A percentile compares a stretch with the other conserved stretches of the same genome.
phyloP scores from a whole-genome alignment of 2,797 vertebrate species.

The Sarcophilus harrisii region DNA sequence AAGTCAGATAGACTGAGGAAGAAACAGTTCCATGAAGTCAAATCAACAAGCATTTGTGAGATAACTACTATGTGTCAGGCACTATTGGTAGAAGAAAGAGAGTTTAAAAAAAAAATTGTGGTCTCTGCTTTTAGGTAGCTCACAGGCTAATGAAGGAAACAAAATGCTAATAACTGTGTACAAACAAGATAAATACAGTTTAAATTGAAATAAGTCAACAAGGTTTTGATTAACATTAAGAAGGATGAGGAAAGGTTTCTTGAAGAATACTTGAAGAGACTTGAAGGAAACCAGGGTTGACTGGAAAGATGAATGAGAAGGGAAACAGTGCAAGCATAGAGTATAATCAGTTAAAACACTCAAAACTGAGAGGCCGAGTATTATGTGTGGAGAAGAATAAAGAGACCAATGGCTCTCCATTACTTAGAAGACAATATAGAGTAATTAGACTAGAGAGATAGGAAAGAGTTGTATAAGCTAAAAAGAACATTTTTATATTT shows the following conservation, averaged over 20 bases:
- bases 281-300: not conserved
- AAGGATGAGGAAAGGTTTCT: not conserved
- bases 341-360: not conserved
- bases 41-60: not conserved
- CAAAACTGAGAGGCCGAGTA: not conserved
- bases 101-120: not conserved
- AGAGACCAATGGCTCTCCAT: not conserved
- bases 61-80: not conserved
- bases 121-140: not conserved
- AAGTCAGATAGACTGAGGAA: not conserved
- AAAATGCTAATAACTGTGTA: not conserved
- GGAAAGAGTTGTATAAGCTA: not conserved
- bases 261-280: not conserved
- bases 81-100: not conserved
- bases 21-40: not conserved
- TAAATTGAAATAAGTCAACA: not conserved
- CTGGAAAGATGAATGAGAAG: not conserved
- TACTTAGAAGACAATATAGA: not conserved
- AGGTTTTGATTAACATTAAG: not conserved
- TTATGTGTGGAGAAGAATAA: not conserved
- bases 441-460: not conserved
- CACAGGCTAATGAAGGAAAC: not conserved
- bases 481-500: not conserved
- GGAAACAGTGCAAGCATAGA: not conserved
- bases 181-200: not conserved